Conservation (phyloP, 1,140 invertebrate species). For the Saxidomus purpurata region DNA sequence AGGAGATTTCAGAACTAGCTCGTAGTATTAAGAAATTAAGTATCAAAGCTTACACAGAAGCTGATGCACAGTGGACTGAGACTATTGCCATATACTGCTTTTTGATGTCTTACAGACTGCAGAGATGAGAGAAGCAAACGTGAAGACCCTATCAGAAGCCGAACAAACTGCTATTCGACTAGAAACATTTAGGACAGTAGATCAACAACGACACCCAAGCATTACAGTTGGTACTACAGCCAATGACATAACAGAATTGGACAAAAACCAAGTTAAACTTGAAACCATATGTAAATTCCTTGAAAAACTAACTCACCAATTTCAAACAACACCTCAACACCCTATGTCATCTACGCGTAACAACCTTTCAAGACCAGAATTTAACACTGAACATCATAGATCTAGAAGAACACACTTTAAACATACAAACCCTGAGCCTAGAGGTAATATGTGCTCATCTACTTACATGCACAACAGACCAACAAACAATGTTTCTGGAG, state of each 20-base stretch:
- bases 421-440: no score
- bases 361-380: no score
- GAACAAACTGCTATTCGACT: background rate
- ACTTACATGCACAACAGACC: background rate
- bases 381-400: no score
- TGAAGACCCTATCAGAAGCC: background rate
- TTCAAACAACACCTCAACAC: no score
- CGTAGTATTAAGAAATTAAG: background rate
- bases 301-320: no score
- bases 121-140: conserved; percentile 11
- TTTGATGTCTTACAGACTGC: background rate
- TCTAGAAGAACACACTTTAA: no score
- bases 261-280: no score
- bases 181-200: background rate
- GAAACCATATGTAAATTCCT: no score
- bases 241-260: background rate
- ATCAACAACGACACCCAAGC: background rate
- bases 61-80: background rate
- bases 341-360: no score
- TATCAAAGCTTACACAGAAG: background rate
- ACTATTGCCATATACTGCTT: background rate
- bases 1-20: background rate
- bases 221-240: background rate
- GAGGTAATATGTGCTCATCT: no score
- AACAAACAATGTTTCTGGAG: background rate